Evolutionary conservation across 2,888 invertebrate species (phyloP), one percentile per base, ranked within the genome.

Genomic region (Rhingia campestris): DNA sequence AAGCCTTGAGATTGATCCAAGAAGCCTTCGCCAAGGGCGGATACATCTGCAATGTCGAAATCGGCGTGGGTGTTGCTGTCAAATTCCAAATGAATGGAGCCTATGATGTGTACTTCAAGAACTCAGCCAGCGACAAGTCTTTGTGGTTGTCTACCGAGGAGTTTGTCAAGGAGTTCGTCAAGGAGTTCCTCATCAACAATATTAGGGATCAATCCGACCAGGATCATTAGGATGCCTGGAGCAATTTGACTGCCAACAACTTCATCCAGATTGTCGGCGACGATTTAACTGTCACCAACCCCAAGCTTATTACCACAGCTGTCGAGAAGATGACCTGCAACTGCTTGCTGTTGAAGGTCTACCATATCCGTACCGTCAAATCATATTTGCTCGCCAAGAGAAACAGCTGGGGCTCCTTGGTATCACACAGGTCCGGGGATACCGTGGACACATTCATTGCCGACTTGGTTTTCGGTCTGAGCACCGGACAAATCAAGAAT

Each of bases 191-290:
- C n/a, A 96, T 99, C 90, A 96, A 97, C 2, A 98, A 98, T 80
- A 99, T 99, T 91, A 99, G 99, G 91, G 99, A 99, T 94, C 99
- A 99, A 87, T 99, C 99, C 92, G 99, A 99, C 91, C 99, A 99
- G 92, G 99, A 99, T 91, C 97, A 99, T 91, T 99, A 99, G 99
- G 95, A 95, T 6, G 98, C 98, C 10, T 99, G 99, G 98, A 93
- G 95, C 67, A 93, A 92, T 87, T 93, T 98, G 87, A 97, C 96
- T 66, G 93, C 94, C 58, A 93, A 93, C 86, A 96, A 96, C 32
- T 93, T 93, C 41, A 97, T 97, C 87, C 98, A 97, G 93, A 96
- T 97, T 90, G 97, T 96, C 69, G 98, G 98, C 88, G 99, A 99
- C 91, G 99, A 99, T 92, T 94, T 99, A 90, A 97, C 98, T 67